Evolutionary conservation across 37 sponge, comb jelly and placozoan species (phyloP).

Genomic region (Cliona cf. orientalis): DNA sequence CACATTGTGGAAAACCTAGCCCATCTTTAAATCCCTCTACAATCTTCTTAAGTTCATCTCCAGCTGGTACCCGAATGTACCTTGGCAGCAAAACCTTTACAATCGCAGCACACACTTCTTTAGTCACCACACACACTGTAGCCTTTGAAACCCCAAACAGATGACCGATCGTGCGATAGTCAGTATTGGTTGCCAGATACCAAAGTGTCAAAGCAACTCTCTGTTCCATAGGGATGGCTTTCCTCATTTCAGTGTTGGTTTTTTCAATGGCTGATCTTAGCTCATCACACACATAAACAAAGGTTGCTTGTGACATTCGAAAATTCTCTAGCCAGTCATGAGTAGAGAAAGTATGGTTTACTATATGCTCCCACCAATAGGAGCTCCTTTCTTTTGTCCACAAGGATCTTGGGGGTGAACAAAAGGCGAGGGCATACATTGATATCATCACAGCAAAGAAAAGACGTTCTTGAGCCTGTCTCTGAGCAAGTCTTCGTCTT

Average conservation of each 20-base stretch:
- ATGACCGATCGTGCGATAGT: no score
- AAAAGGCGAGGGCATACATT: no score
- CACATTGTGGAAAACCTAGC: no score
- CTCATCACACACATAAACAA: conserved; percentile 6
- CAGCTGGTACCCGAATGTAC: conserved; percentile 38
- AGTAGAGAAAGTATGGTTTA: conserved; percentile 3
- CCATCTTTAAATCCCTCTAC: conserved; percentile 36
- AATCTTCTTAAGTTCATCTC: conserved; percentile 18
- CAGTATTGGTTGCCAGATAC: conserved; percentile 21
- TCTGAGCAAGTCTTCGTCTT: no score
- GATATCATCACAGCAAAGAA: no score
- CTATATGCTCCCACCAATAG: conserved; percentile 24
- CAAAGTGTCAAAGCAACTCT: no score
- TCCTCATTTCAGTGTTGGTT: conserved; percentile 2
- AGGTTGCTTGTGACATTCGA: conserved; percentile 8
- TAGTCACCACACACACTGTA: conserved; percentile 39
- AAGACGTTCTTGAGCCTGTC: no score
- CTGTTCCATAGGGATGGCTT: no score
- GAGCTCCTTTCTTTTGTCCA: neutral
- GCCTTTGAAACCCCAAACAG: conserved; percentile 40
- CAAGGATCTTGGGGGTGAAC: neutral
- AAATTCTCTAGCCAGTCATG: conserved; percentile 20
- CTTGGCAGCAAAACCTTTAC: conserved; percentile 29
- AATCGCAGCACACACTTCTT: conserved; percentile 39
- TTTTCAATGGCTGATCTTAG: conserved; percentile 10